Base-by-base conservation (phyloP, 2,888 invertebrate species). In the Caenorhabditis virilis region DNA sequence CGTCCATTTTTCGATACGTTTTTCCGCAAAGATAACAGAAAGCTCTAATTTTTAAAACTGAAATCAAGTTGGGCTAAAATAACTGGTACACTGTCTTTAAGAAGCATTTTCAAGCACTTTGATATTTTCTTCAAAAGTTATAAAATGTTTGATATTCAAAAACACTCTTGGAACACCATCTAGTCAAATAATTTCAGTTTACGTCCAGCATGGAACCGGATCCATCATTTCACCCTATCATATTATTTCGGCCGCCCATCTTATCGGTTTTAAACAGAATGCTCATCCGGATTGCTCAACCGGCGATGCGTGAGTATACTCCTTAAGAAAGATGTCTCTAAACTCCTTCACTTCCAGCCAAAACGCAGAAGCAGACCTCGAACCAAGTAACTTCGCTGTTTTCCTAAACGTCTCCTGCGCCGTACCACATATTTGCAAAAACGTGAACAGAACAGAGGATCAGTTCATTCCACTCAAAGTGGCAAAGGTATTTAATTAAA, bases 201-300 rank as follows among this genome's bases (percentile, higher is more conserved):
- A 35, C 26, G 20, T 45, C 13, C 63, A 57, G 22, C 53, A 53
- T 22, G 65, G 60, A 36, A 60, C 56, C 7, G 65, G 65, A 1
- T 51, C 60, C 0, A 27, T 65, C 11, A 52, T 65, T 41, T 65
- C 65, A 4, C 65, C 65, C 1, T 60, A 48, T 45, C 65, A 65
- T 35, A 46, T 65, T 2, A 42, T 65, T 16, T 59, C 52, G 0
- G 65, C 60, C 5, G 65, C 65, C 4, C 65, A 65, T 56, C 15
- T 65, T 16, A 36, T 59, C 41, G 65, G 65, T 6, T 27, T 59
- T 30, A 47, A 42, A 50, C 43, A 42, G 23, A 35, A 55, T 20
- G 57, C 57, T 0, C 18, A 36, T 1, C 57, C 57, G n/a, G 15
- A 63, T 41, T 63, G 63, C 25, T 35, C 42, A 13, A 58, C 63